These are phyloP conservation scores for Austrolebias charrua DNA, from an alignment of 2,797 vertebrate genomes.

Conservation along the genomic window DNA sequence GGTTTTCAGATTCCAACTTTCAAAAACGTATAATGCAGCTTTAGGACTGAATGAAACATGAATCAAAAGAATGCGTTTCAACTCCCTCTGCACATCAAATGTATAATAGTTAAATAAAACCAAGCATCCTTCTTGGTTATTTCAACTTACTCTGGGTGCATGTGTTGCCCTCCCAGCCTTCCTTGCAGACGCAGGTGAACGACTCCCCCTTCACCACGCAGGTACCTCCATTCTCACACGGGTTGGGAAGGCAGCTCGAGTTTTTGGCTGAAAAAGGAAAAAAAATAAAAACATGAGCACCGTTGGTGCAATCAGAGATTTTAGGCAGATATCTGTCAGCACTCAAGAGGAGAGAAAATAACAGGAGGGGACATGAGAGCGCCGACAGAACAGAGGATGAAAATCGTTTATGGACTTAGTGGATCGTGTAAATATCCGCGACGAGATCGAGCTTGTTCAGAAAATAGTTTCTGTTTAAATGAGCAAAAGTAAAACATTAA, in stretches of 20 bases:
- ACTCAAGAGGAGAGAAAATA: constrained; percentile 6
- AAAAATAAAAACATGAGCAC: constrained; percentile 47
- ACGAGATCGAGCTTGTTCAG: constrained; percentile 15
- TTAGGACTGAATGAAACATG: too few relatives aligned
- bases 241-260: constrained; percentile 96
- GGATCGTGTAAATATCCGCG: constrained; percentile 42
- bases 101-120: too few relatives aligned
- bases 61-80: too few relatives aligned
- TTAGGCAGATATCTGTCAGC: constrained; percentile 62
- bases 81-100: too few relatives aligned
- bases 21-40: too few relatives aligned
- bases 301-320: constrained; percentile 58
- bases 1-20: too few relatives aligned
- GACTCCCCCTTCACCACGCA: constrained; percentile 92
- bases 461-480: background rate
- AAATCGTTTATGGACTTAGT: constrained; percentile 43
- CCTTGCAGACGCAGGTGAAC: constrained; percentile 98
- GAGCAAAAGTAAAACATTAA: constrained; percentile 10
- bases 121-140: background rate
- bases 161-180: constrained; percentile 96
- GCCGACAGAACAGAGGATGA: constrained; percentile 54
- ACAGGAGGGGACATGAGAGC: constrained; percentile 26
- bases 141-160: constrained; percentile 90
- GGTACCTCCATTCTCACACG: constrained; percentile 95
- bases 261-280: constrained; percentile 85